Conservation (phyloP, 2,888 invertebrate species). For the Leucophenga maculata region DNA sequence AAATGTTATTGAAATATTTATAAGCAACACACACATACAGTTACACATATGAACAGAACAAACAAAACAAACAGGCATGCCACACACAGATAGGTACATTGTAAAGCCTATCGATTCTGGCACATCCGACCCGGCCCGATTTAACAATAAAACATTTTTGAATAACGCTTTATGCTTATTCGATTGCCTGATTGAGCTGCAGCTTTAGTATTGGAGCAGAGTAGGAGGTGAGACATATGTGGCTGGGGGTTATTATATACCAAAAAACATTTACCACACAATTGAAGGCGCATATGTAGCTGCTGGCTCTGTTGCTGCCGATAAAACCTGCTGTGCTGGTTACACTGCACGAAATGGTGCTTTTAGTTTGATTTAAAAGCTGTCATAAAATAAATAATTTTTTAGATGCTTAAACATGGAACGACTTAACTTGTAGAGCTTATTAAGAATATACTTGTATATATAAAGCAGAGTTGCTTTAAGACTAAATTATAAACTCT, state of each 20-base stretch:
- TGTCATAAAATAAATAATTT: neutral
- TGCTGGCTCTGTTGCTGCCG: conserved; percentile 27
- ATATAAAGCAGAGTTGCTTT: too few relatives aligned
- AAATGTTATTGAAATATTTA: conserved; percentile 65
- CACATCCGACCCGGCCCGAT: conserved; percentile 64
- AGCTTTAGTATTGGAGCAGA: neutral
- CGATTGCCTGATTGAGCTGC: conserved; percentile 6
- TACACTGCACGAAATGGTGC: neutral
- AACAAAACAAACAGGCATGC: neutral
- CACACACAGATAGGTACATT: conserved; percentile 11
- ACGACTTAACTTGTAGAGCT: too few relatives aligned
- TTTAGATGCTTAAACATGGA: too few relatives aligned
- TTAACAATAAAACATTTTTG: conserved; percentile 66
- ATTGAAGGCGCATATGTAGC: conserved; percentile 19
- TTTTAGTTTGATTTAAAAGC: neutral
- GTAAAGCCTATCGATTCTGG: conserved; percentile 38
- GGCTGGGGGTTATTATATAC: conserved; percentile 1
- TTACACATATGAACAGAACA: conserved; percentile 29
- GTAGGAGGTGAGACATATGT: neutral
- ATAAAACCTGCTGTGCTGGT: neutral
- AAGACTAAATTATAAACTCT: too few relatives aligned
- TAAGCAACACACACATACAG: conserved; percentile 60
- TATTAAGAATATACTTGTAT: too few relatives aligned
- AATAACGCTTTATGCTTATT: conserved; percentile 60
- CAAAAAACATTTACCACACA: conserved; percentile 41